Base-by-base conservation (phyloP, 2,797 vertebrate species). In the Rhinoraja longicauda region DNA sequence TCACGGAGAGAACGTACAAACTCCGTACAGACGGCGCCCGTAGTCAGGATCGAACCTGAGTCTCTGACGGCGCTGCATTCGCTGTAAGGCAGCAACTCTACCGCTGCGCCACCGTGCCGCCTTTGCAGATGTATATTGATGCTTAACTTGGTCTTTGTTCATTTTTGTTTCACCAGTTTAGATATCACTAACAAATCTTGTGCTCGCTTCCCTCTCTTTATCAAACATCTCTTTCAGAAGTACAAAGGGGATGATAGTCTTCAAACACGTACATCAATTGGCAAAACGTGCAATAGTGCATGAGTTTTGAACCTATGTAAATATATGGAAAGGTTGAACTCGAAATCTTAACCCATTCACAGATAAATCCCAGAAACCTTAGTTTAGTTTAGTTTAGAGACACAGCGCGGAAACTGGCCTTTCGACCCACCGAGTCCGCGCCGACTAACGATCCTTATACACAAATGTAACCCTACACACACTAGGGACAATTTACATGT, bases 141-240 rank as follows among this genome's bases (percentile, higher is more conserved):
- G 12, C 59, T 84, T n/a, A 59, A 84, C 12, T n/a, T 82, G 29
- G 81, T 10, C 29, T 84, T 84, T 84, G 53, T 84, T 59, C 26
- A 59, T 15, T 53, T 84, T 84, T 84, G 26, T 29, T 59, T 57
- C 26, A 84, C 81, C 81, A 59, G 81, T n/a, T 59, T 59, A 59
- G 81, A 59, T 59, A 84, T 84, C 53, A 84, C 10, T 26, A 29
- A 59, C 26, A 84, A 84, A 84, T n/a, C 81, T 59, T 24, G 7
- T 84, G 57, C 81, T n/a, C 59, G 59, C 26, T 13, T 84, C 81
- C 81, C 53, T 84, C 59, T 84, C 53, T n/a, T 57, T n/a, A 57
- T 84, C 81, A 84, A 84, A 59, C 81, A 84, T 59, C 53, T n/a
- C 81, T 59, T 59, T 84, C 15, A 84, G 53, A 59, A 59, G 53